phyloP scores from a whole-genome alignment of 2,888 invertebrate species.

The Lasioglossum leucozonium region DNA sequence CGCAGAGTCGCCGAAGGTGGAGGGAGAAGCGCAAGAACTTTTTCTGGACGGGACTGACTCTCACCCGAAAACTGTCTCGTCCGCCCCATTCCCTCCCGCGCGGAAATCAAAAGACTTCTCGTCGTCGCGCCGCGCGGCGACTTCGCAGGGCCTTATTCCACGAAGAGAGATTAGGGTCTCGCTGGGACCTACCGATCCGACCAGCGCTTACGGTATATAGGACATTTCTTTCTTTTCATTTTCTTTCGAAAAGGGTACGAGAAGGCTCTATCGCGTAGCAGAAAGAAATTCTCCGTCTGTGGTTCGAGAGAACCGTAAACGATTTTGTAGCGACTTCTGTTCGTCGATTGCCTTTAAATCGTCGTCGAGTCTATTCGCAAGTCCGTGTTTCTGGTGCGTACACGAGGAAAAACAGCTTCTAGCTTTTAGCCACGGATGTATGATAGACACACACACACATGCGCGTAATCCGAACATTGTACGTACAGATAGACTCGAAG shows the following conservation, averaged over 20 bases:
- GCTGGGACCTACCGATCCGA: background rate
- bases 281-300: conserved; percentile 44
- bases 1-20: background rate
- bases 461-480: background rate
- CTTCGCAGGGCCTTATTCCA: background rate
- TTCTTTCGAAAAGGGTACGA: background rate
- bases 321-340: conserved; percentile 62
- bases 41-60: conserved; percentile 3
- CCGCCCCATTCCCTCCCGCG: background rate
- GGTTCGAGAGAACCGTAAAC: conserved; percentile 31
- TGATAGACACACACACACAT: background rate
- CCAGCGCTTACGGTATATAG: background rate
- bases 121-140: background rate
- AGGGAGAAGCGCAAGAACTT: conserved; percentile 11
- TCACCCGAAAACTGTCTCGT: background rate
- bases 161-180: background rate
- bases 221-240: too few relatives aligned
- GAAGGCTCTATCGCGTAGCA: conserved; percentile 18
- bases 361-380: conserved; percentile 35
- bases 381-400: conserved; percentile 25
- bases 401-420: conserved; percentile 32
- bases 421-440: conserved; percentile 22
- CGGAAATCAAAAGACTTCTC: background rate
- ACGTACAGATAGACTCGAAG: conserved; percentile 58
- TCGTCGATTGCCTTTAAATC: conserved; percentile 55